phyloP scores from a whole-genome alignment of 2,797 vertebrate genomes.

The Cryptoblepharus egeriae region DNA sequence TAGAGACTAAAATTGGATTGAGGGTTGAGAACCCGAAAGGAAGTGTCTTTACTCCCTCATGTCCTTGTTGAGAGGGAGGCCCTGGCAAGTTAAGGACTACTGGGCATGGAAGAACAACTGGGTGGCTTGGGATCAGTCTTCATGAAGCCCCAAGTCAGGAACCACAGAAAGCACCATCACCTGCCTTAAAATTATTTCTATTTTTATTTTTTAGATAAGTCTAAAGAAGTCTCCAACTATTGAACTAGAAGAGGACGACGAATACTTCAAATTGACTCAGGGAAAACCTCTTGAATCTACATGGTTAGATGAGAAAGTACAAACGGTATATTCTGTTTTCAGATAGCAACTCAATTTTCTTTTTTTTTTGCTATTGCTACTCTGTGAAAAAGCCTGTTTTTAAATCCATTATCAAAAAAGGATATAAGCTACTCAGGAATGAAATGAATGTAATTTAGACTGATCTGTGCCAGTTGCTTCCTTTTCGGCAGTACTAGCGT shows the following conservation, averaged over 20 bases:
- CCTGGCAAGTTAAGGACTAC: no score
- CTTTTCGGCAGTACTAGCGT: no score
- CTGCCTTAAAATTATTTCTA: slow-evolving; percentile 16
- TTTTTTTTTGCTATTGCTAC: neutral
- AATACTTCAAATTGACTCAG: slow-evolving; percentile 56
- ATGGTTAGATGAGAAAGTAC: slow-evolving; percentile 80
- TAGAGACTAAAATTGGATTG: no score
- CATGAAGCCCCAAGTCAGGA: no score
- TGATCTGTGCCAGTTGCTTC: neutral
- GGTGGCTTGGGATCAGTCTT: no score
- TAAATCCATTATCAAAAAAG: neutral
- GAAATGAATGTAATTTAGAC: neutral
- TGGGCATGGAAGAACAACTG: no score
- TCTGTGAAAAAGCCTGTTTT: slow-evolving; percentile 3
- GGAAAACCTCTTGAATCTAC: slow-evolving; percentile 66
- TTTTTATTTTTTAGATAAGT: slow-evolving; percentile 32
- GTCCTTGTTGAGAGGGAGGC: no score
- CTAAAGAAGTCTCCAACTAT: slow-evolving; percentile 19
- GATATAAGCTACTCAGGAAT: neutral
- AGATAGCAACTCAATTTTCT: neutral
- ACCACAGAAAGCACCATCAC: neutral
- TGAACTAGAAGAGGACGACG: slow-evolving; percentile 73
- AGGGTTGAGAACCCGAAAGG: no score
- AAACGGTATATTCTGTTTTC: slow-evolving; percentile 57
- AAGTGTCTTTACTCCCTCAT: no score